Percentiles rank a stretch among this genome's conserved stretches.
These are phyloP conservation scores for Solenopsis fugax DNA, from an alignment of 1,140 invertebrate species.

Conservation along the genomic window DNA sequence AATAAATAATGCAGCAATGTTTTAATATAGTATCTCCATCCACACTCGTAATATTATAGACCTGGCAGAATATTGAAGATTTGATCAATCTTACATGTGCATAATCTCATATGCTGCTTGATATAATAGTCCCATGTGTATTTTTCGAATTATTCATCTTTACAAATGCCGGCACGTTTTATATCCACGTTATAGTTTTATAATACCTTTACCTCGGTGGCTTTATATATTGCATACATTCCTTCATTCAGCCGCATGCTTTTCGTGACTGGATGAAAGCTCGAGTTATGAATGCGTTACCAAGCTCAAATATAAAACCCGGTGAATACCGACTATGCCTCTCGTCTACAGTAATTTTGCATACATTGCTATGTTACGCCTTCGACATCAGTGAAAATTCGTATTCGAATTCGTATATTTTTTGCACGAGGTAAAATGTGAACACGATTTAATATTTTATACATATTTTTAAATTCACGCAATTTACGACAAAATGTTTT, in stretches of 20 bases:
- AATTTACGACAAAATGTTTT: background rate
- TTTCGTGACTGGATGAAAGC: constrained; percentile 28
- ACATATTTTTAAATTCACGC: background rate
- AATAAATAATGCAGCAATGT: background rate
- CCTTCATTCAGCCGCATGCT: constrained; percentile 25
- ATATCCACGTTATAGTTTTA: background rate
- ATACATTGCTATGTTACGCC: background rate
- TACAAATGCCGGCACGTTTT: background rate
- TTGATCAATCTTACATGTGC: background rate
- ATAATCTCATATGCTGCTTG: background rate
- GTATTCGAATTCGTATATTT: constrained; percentile 2
- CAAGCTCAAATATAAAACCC: constrained; percentile 10
- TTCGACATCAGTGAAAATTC: background rate
- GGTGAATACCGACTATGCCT: background rate
- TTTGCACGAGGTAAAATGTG: background rate
- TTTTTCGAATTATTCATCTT: constrained; percentile 1
- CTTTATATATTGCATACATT: constrained; percentile 27
- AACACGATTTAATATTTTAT: constrained; percentile 11
- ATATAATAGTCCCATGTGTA: background rate
- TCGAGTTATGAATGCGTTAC: constrained; percentile 31
- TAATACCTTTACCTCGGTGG: background rate
- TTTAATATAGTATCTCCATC: constrained; percentile 4
- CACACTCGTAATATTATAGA: background rate
- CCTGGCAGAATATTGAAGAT: background rate
- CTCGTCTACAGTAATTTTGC: background rate